Evolutionary conservation across 2,113 vertebrate genomes (phyloP).

Genomic region (Anoura caudifer): DNA sequence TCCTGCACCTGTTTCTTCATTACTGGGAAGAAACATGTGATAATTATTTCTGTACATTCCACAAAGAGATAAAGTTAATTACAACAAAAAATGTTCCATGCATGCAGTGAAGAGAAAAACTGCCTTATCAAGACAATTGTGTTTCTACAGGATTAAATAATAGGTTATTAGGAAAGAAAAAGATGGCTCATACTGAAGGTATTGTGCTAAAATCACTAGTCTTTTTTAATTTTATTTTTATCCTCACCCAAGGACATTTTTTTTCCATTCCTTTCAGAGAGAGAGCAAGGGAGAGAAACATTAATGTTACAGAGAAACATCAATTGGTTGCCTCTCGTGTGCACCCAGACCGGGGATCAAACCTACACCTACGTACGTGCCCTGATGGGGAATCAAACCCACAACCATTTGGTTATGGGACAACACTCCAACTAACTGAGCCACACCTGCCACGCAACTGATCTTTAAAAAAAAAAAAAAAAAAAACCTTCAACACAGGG

Average conservation of each 20-base stretch:
- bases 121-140: constrained; percentile 31
- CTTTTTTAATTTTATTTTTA: neutral
- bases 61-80: constrained; percentile 47
- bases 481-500: neutral
- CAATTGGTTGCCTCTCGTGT: too few species aligned
- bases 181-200: constrained; percentile 17
- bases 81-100: neutral
- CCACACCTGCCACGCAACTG: too few species aligned
- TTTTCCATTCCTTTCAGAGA: too few species aligned
- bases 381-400: too few species aligned
- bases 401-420: too few species aligned
- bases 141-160: constrained; percentile 15
- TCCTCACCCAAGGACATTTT: too few species aligned
- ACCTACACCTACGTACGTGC: too few species aligned
- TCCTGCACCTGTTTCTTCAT: constrained; percentile 50
- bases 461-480: neutral
- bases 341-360: too few species aligned
- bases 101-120: neutral
- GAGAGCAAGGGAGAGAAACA: too few species aligned
- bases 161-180: constrained; percentile 8
- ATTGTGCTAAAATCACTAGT: constrained; percentile 1
- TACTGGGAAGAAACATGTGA: constrained; percentile 4
- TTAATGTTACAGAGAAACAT: too few species aligned
- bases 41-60: constrained; percentile 36
- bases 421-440: too few species aligned